A percentile compares a stretch with the other conserved stretches of the same genome.
These are phyloP conservation scores for Cirrhinus molitorella DNA, from an alignment of 2,797 vertebrate genomes.

Conservation along the genomic window DNA sequence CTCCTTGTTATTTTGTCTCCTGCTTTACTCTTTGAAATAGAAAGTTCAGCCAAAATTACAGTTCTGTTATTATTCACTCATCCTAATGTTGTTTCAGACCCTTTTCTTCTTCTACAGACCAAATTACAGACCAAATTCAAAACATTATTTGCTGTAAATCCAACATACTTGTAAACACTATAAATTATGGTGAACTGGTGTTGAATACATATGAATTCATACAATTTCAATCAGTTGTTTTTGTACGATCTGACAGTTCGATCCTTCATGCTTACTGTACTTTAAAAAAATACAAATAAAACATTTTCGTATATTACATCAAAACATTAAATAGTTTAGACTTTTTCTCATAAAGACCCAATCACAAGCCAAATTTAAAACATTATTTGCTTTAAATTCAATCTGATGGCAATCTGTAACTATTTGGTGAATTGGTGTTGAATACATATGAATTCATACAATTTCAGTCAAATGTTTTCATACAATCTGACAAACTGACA, in stretches of 20 bases:
- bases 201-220: not conserved
- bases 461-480: too few species aligned
- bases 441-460: not conserved
- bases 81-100: not conserved
- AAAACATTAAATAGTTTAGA: not conserved
- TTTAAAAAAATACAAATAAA: too few species aligned
- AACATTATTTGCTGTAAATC: too few species aligned
- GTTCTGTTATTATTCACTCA: not conserved
- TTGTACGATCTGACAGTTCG: too few species aligned
- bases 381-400: too few species aligned
- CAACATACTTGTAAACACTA: too few species aligned
- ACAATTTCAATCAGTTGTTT: not conserved
- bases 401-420: not conserved
- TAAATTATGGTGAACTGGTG: not conserved
- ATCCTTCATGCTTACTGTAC: too few species aligned
- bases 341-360: not conserved
- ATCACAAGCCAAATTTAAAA: not conserved
- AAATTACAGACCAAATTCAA: too few species aligned
- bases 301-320: too few species aligned
- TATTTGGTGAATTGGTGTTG: too few species aligned
- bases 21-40: not conserved
- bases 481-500: too few species aligned
- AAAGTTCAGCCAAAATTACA: not conserved
- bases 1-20: not conserved
- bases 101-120: not conserved